Base-by-base conservation (phyloP, 2,797 vertebrate genomes). In the Austrolebias charrua region DNA sequence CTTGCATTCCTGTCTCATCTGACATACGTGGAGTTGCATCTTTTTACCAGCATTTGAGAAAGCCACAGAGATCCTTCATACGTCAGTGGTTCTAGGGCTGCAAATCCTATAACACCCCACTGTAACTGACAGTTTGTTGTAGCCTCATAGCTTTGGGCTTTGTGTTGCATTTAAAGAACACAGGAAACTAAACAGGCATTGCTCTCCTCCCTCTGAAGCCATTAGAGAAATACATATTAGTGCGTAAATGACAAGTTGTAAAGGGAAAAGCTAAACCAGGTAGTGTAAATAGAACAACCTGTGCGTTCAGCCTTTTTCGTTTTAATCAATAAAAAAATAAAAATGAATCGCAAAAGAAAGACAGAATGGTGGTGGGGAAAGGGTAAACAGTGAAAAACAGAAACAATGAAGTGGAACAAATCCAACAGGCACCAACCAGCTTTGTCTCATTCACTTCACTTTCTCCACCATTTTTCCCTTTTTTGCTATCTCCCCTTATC, bases 361-460 rank as follows among this genome's bases (percentile, higher is more conserved):
- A 58, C 68, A 5, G 52, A 58, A 63, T 54, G 46, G 4, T 49
- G 65, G 55, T 43, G 40, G 4, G 58, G 64, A 63, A 60, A 63
- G 64, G 72, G 64, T 68, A 83, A 80, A 68, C 42, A 65, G 68
- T 55, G 52, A 85, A 92, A 88, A 73, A 80, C 67, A 69, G 81
- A 91, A 92, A 93, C 90, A 92, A 92, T 90, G 87, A 91, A 88
- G 87, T 88, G 85, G 91, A 93, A 92, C 88, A 85, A 92, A 91
- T 92, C 89, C 87, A 89, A 88, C 85, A 86, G 83, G 79, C 89
- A 82, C 88, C 84, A 33, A 82, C 88, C 84, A 33, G 76, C 86
- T 91, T 93, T 92, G 92, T 93, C 92, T 92, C 77, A 10, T 77
- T 82, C 74, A 80, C 76, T 77, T 72, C 68, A 65, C 80, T 81